Evolutionary conservation across 2,113 vertebrate species (phyloP).

Genomic region (Cephalopterus ornatus): DNA sequence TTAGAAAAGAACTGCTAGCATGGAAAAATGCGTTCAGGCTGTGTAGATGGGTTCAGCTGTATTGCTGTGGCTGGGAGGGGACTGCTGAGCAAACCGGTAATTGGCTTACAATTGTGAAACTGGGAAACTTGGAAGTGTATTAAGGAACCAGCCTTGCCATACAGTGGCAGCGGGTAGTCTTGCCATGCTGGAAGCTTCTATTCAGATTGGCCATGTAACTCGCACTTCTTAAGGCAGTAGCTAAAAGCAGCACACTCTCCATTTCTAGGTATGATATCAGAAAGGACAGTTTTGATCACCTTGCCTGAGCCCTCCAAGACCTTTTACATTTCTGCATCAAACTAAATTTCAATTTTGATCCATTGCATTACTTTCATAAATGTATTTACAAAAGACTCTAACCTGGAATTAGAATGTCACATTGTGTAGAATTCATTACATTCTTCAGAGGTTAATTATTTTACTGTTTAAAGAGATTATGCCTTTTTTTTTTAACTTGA

Average conservation of each 20-base stretch:
- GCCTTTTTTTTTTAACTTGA: not conserved
- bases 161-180: not conserved
- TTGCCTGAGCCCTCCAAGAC: not conserved
- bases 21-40: conserved; percentile 49
- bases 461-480: not conserved
- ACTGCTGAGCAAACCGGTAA: not conserved
- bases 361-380: not conserved
- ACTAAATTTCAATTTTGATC: not conserved
- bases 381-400: not conserved
- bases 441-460: conserved; percentile 9
- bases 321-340: not conserved
- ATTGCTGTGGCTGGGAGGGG: conserved; percentile 42
- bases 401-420: not conserved
- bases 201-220: not conserved
- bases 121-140: not conserved
- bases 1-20: conserved; percentile 53
- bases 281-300: not conserved
- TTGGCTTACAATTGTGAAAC: not conserved
- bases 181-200: not conserved
- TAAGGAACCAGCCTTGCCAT: not conserved
- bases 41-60: conserved; percentile 3
- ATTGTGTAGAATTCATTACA: not conserved
- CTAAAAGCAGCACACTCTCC: not conserved
- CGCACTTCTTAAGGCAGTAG: not conserved
- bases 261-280: not conserved